These are phyloP conservation scores for Muraenolepis orangiensis DNA, from an alignment of 2,797 vertebrate genomes.

Conservation along the genomic window DNA sequence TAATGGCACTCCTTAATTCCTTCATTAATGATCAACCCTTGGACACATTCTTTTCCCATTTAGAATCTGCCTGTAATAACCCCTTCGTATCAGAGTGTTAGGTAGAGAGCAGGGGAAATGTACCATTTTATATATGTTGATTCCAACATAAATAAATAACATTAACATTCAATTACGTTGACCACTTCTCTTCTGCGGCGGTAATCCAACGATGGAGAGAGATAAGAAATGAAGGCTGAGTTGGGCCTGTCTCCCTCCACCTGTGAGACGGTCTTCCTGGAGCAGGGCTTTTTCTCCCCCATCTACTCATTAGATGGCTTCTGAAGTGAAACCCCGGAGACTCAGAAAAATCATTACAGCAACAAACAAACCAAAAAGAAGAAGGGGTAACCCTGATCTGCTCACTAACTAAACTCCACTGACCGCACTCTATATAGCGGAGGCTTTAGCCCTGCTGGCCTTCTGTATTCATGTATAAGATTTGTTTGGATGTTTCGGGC, in stretches of 20 bases:
- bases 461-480: constrained; percentile 28
- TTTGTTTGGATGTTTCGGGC: constrained; percentile 4
- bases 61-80: background rate
- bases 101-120: background rate
- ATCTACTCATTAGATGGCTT: constrained; percentile 19
- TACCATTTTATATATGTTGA: background rate
- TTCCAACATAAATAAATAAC: background rate
- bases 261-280: constrained; percentile 17
- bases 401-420: constrained; percentile 5
- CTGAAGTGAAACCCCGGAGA: constrained; percentile 18
- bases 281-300: background rate
- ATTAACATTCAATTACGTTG: background rate
- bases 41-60: background rate
- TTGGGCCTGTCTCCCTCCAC: constrained; percentile 27
- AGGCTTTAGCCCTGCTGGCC: constrained; percentile 24
- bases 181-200: background rate
- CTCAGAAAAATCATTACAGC: background rate
- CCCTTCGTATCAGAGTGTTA: background rate
- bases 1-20: background rate
- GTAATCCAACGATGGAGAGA: background rate
- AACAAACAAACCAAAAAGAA: too few species aligned
- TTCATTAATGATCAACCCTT: background rate
- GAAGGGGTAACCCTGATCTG: constrained; percentile 10
- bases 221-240: constrained; percentile 6
- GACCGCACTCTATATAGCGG: constrained; percentile 3